Percentiles rank a stretch among this genome's conserved stretches.
These are phyloP conservation scores for Melanchra persicariae DNA, from an alignment of 2,888 invertebrate species.

Conservation along the genomic window DNA sequence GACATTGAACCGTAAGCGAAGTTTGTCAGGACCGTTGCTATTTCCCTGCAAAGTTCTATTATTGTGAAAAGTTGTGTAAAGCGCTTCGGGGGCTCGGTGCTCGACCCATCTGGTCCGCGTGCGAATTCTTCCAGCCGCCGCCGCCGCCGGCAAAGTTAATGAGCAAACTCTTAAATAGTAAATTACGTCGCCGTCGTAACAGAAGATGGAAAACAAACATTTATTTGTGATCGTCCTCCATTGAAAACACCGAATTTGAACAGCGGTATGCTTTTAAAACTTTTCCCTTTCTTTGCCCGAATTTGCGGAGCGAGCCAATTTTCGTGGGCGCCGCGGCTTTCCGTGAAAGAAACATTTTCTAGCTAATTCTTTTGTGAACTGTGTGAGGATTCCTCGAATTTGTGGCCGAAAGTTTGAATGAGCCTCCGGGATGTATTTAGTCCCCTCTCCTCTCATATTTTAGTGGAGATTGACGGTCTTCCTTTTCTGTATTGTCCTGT, in stretches of 20 bases:
- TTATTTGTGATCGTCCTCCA: constrained; percentile 59
- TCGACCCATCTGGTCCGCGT: constrained; percentile 35
- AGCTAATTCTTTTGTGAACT: constrained; percentile 39
- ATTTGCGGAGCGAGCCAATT: constrained; percentile 70
- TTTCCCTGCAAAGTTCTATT: constrained; percentile 46
- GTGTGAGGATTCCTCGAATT: constrained; percentile 32
- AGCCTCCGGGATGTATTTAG: constrained; percentile 24
- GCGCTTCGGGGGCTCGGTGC: constrained; percentile 19
- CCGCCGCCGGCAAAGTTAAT: constrained; percentile 42
- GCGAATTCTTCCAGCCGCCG: constrained; percentile 19
- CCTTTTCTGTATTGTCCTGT: constrained; percentile 15
- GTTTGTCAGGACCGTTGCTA: constrained; percentile 25
- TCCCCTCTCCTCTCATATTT: background rate
- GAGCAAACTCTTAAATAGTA: constrained; percentile 57
- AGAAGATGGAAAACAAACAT: constrained; percentile 59
- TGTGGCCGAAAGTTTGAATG: constrained; percentile 36
- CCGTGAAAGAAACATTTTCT: constrained; percentile 55
- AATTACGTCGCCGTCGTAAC: constrained; percentile 47
- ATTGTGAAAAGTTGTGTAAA: constrained; percentile 55
- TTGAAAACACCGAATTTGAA: constrained; percentile 63
- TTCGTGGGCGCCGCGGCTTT: constrained; percentile 22
- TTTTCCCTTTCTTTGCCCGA: constrained; percentile 72
- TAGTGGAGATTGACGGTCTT: constrained; percentile 2
- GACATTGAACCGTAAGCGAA: constrained; percentile 18
- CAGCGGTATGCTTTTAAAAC: constrained; percentile 77